Conservation (phyloP, 2,888 invertebrate species). For the Notocelia uddmanniana region DNA sequence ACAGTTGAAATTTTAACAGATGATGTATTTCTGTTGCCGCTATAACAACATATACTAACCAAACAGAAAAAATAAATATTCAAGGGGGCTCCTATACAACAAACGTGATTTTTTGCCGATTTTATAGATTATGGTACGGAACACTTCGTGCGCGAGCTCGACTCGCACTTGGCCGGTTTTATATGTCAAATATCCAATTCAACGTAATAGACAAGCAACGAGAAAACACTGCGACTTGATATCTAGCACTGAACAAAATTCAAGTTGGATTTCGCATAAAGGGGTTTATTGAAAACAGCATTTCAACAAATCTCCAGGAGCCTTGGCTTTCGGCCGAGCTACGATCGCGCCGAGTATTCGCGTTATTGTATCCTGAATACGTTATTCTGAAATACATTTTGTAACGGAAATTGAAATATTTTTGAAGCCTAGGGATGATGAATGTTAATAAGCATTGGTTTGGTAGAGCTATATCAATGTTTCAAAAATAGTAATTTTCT, state of each 20-base stretch:
- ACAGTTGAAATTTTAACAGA: too few species aligned
- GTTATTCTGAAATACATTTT: conserved; percentile 1
- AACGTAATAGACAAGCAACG: not conserved
- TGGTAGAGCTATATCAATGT: too few species aligned
- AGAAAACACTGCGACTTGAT: conserved; percentile 2
- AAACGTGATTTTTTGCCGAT: too few species aligned
- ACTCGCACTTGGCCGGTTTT: too few species aligned
- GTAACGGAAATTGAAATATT: not conserved
- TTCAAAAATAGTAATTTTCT: too few species aligned
- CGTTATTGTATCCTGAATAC: conserved; percentile 1
- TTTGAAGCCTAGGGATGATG: not conserved
- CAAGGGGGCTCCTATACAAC: too few species aligned
- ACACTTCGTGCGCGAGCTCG: too few species aligned
- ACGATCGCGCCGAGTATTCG: not conserved
- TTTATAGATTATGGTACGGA: too few species aligned
- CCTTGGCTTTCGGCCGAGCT: not conserved
- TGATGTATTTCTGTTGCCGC: too few species aligned
- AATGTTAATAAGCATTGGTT: not conserved
- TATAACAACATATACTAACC: too few species aligned
- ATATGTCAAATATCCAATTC: not conserved
- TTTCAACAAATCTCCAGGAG: conserved; percentile 14
- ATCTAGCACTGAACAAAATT: conserved; percentile 2
- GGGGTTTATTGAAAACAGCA: conserved; percentile 28
- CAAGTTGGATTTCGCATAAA: conserved; percentile 9
- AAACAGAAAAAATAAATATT: too few species aligned